Base-by-base conservation (phyloP, 2,797 vertebrate species). In the Remorina albescens region DNA sequence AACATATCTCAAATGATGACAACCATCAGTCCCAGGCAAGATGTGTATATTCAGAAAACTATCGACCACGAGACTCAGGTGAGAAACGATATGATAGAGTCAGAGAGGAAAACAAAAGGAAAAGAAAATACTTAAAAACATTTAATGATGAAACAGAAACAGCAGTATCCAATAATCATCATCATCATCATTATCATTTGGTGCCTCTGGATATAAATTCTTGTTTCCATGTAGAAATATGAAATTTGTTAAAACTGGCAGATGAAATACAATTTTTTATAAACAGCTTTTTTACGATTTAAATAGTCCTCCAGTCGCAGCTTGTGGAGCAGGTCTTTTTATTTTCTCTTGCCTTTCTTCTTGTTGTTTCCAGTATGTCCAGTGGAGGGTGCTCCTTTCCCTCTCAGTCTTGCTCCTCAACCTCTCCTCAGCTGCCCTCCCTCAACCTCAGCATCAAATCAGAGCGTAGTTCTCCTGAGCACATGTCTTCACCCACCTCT, bases 371-470 rank as follows among this genome's bases (percentile, higher is more conserved):
- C 56, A 95, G 94, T 57, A 92, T 93, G 88, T 91, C 93, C 85
- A 93, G 86, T 2, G 93, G 91, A 80, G 91, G 51, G 70, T 90
- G 88, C 80, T 92, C 88, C 28, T 94, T 83, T 82, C 83, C 88
- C 58, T 87, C 93, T 50, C 95, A 92, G 79, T 82, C 92, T 54
- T 89, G 93, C 86, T 80, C 90, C 19, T 88, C 91, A 0, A 62
- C 81, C 60, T 87, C 91, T 12, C 83, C 89, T 2, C 75, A 95
- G 69, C 87, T 94, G 0, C 81, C 92, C 30, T 93, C 90, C 60
- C 91, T 94, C 26, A 86, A 92, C 63, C 68, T 97, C 92, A 96
- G 84, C 93, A 96, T 99, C 94, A 99, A 98, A 81, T 96, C 96
- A 0, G 97, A 98, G 90, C 95, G 96, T 0, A 89, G 94, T 82